These are phyloP conservation scores for Oscheius myriophilus DNA, from an alignment of 2,888 invertebrate genomes.

Conservation along the genomic window DNA sequence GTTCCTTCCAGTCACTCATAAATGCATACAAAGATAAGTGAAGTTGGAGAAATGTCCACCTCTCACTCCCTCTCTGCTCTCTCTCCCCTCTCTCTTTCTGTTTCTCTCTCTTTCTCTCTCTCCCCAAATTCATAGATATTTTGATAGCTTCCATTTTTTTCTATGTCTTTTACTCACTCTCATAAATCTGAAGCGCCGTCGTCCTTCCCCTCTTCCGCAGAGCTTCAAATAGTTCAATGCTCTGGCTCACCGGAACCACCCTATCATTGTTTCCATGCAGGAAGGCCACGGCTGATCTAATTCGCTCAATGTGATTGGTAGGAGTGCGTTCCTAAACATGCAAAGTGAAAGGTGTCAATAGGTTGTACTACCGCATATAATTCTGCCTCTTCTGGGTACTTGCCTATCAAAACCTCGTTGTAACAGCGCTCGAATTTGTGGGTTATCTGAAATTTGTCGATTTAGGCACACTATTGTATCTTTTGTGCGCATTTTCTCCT, in stretches of 20 bases:
- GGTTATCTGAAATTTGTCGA: slow-evolving; percentile 65
- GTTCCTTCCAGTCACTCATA: too few species aligned
- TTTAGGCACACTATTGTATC: background rate
- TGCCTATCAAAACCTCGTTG: slow-evolving; percentile 70
- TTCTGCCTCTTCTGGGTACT: slow-evolving; percentile 45
- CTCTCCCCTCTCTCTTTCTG: too few species aligned
- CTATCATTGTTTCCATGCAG: slow-evolving; percentile 72
- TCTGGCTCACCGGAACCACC: slow-evolving; percentile 71
- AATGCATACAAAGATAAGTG: too few species aligned
- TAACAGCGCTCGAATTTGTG: slow-evolving; percentile 74
- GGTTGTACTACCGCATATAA: slow-evolving; percentile 54
- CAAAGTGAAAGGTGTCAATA: too few species aligned
- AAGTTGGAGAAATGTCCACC: too few species aligned
- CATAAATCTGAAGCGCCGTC: slow-evolving; percentile 71
- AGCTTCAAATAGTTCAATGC: slow-evolving; percentile 71
- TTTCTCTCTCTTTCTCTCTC: too few species aligned
- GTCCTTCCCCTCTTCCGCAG: slow-evolving; percentile 71
- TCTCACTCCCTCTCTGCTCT: too few species aligned
- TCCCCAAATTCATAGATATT: too few species aligned
- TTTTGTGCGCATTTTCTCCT: background rate
- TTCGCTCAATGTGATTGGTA: slow-evolving; percentile 69
- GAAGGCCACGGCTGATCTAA: slow-evolving; percentile 72
- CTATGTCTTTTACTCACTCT: slow-evolving; percentile 62
- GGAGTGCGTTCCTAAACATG: slow-evolving; percentile 64
- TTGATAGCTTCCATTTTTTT: too few species aligned